phyloP scores from a whole-genome alignment of 2,888 invertebrate genomes.

The Apamea anceps region DNA sequence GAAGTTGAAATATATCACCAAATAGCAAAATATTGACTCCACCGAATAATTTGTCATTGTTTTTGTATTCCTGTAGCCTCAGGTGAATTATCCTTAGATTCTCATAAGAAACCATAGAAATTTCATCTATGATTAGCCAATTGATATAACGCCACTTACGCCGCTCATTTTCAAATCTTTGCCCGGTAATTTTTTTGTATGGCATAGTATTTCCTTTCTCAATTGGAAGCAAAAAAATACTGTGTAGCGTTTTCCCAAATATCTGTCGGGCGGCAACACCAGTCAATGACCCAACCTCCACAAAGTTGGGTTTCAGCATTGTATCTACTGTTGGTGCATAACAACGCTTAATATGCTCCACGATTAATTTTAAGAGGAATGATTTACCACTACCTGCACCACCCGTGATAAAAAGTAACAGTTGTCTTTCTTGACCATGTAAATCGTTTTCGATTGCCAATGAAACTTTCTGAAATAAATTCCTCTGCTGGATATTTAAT shows the following conservation, averaged over 20 bases:
- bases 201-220: slow-evolving; percentile 62
- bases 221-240: slow-evolving; percentile 62
- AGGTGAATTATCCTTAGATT: background rate
- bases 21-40: background rate
- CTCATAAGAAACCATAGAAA: slow-evolving; percentile 64
- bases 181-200: slow-evolving; percentile 51
- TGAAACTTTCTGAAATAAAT: slow-evolving; percentile 28
- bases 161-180: slow-evolving; percentile 57
- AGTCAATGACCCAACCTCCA: no score
- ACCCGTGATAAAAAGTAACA: slow-evolving; percentile 14
- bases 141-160: slow-evolving; percentile 67
- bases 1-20: slow-evolving; percentile 4
- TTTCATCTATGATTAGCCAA: slow-evolving; percentile 67
- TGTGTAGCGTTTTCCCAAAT: slow-evolving; percentile 60
- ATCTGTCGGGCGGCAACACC: slow-evolving; percentile 61
- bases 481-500: slow-evolving; percentile 40
- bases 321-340: slow-evolving; percentile 28
- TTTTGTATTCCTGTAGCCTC: slow-evolving; percentile 1
- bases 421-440: slow-evolving; percentile 4
- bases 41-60: slow-evolving; percentile 11
- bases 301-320: no score
- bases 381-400: slow-evolving; percentile 20
- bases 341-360: slow-evolving; percentile 27
- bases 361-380: background rate
- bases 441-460: slow-evolving; percentile 22